Evolutionary conservation across 2,113 vertebrate genomes (phyloP).

Genomic region (Muntiacus reevesi): DNA sequence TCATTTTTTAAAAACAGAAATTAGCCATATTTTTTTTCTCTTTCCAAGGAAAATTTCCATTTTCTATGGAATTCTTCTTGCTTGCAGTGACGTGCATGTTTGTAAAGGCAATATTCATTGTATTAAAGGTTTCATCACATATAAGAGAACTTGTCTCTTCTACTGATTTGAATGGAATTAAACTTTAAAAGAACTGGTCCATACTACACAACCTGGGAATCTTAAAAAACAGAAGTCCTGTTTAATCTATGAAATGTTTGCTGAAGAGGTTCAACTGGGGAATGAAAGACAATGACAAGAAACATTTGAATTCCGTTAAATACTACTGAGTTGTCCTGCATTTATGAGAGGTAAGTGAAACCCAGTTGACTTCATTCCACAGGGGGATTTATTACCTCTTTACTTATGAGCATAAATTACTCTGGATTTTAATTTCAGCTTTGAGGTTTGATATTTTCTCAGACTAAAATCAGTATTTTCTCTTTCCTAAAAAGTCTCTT

Average conservation of each 20-base stretch:
- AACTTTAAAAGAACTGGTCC: conserved; percentile 49
- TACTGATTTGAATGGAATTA: conserved; percentile 30
- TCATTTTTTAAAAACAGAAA: conserved; percentile 56
- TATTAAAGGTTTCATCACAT: conserved; percentile 31
- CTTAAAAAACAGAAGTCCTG: neutral
- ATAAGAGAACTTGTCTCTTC: conserved; percentile 48
- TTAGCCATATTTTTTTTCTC: neutral
- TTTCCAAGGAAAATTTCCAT: conserved; percentile 29
- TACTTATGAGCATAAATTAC: neutral
- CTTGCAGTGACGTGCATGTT: neutral
- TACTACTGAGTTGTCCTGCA: neutral
- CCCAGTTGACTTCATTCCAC: neutral
- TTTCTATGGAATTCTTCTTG: conserved; percentile 44
- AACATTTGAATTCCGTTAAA: neutral
- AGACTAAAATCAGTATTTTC: conserved; percentile 35
- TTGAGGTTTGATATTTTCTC: conserved; percentile 9
- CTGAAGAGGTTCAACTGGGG: neutral
- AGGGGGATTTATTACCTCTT: neutral
- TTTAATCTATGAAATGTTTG: neutral
- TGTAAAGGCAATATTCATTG: neutral
- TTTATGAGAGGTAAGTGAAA: conserved; percentile 40
- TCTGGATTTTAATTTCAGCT: conserved; percentile 41
- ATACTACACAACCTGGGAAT: neutral
- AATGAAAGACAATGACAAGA: neutral
- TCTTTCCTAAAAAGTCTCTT: neutral